Evolutionary conservation across 1,140 invertebrate genomes (phyloP).

Genomic region (Rhopalosiphum maidis): DNA sequence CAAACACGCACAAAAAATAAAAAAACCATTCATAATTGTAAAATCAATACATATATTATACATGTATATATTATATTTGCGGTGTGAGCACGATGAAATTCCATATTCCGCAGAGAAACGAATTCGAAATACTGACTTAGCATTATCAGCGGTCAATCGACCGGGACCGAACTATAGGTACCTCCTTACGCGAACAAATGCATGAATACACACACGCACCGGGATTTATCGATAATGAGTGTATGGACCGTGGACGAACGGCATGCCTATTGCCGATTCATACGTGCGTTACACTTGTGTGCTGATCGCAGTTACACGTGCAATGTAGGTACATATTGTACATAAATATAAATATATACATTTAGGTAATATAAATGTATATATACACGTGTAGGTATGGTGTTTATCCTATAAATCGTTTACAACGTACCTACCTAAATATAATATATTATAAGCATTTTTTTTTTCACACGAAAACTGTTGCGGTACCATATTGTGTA

Average conservation of each 20-base stretch:
- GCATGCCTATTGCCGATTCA: conserved; percentile 16
- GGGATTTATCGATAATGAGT: conserved; percentile 24
- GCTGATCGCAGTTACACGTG: not conserved
- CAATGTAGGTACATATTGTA: not conserved
- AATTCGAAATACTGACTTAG: conserved; percentile 25
- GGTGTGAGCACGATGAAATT: not conserved
- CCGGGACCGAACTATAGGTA: not conserved
- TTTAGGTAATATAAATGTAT: not conserved
- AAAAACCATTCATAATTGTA: too few species aligned
- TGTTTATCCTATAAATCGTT: conserved; percentile 12
- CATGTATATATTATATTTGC: too few species aligned
- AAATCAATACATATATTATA: too few species aligned
- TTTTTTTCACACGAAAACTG: conserved; percentile 9
- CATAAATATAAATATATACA: not conserved
- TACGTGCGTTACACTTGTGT: conserved; percentile 1
- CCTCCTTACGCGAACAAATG: not conserved
- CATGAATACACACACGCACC: not conserved
- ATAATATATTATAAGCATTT: not conserved
- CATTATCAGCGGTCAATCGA: conserved; percentile 9
- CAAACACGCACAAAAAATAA: too few species aligned
- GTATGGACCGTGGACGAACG: conserved; percentile 3
- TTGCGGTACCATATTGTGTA: not conserved
- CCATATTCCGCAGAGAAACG: not conserved
- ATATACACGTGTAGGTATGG: not conserved
- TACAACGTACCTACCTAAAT: not conserved